Percentiles rank a stretch among this genome's conserved stretches.
These are phyloP conservation scores for Acanthosepion lycidas DNA, from an alignment of 2,888 invertebrate species.

Conservation along the genomic window DNA sequence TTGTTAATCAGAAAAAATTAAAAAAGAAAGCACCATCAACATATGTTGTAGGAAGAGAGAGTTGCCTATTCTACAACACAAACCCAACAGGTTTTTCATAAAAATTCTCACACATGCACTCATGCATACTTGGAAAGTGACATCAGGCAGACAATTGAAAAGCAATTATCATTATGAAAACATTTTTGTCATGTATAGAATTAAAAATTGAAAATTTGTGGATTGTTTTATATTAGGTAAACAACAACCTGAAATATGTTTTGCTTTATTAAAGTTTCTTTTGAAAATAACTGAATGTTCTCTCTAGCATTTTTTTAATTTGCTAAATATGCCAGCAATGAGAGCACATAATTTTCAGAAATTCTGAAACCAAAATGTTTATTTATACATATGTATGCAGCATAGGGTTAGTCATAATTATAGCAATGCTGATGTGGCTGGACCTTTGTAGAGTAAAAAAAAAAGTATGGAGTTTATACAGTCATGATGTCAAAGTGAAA, in stretches of 20 bases:
- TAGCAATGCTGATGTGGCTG: background rate
- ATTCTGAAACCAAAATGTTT: background rate
- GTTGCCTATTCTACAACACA: background rate
- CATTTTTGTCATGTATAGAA: background rate
- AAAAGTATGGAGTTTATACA: background rate
- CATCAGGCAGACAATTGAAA: too few species aligned
- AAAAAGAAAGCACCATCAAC: background rate
- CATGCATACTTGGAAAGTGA: too few species aligned
- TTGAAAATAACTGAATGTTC: background rate
- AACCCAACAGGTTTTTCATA: background rate
- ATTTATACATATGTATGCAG: background rate
- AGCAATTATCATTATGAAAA: background rate
- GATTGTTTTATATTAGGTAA: background rate
- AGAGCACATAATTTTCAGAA: slow-evolving; percentile 2
- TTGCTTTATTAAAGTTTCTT: background rate
- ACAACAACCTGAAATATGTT: background rate
- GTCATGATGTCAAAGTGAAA: too few species aligned
- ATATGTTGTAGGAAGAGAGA: background rate
- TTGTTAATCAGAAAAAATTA: background rate
- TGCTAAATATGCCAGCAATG: background rate
- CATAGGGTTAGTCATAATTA: background rate
- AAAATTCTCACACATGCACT: too few species aligned
- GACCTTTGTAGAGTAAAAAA: background rate
- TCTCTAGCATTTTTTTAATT: background rate
- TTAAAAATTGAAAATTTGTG: background rate